phyloP scores from a whole-genome alignment of 2,888 invertebrate species.

The Sylvicola fuscatus region DNA sequence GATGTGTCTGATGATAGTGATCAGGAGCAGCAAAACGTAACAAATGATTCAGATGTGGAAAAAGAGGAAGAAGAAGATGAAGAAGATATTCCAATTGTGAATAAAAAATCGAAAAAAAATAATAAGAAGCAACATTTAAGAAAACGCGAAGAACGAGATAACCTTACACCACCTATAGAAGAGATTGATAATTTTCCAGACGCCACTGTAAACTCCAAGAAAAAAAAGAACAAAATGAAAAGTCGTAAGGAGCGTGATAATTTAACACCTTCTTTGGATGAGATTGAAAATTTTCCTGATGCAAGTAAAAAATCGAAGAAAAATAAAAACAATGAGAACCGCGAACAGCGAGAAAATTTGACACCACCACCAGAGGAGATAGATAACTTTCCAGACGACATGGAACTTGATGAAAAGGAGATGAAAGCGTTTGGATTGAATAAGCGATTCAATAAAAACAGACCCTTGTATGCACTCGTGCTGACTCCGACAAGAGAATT shows the following conservation, averaged over 20 bases:
- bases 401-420: background rate
- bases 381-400: slow-evolving; percentile 9
- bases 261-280: slow-evolving; percentile 2
- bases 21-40: slow-evolving; percentile 5
- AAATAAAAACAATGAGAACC: slow-evolving; percentile 9
- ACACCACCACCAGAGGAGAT: slow-evolving; percentile 9
- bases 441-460: slow-evolving; percentile 5
- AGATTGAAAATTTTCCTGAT: background rate
- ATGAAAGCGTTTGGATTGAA: slow-evolving; percentile 2
- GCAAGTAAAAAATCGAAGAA: slow-evolving; percentile 6
- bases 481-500: slow-evolving; percentile 91
- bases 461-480: slow-evolving; percentile 55
- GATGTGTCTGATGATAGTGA: slow-evolving; percentile 14
- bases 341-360: slow-evolving; percentile 20
- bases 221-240: too few species aligned
- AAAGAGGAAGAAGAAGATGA: slow-evolving; percentile 8
- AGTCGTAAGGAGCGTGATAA: slow-evolving; percentile 8
- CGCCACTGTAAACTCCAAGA: slow-evolving; percentile 2
- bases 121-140: slow-evolving; percentile 9
- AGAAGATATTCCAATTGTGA: slow-evolving; percentile 5
- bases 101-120: slow-evolving; percentile 7
- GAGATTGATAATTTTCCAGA: slow-evolving; percentile 13
- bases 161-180: slow-evolving; percentile 24
- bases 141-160: slow-evolving; percentile 15
- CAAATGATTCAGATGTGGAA: slow-evolving; percentile 14